A percentile compares a stretch with the other conserved stretches of the same genome.
Evolutionary conservation across 2,797 vertebrate species (phyloP).

Genomic region (Esox masquinongy): DNA sequence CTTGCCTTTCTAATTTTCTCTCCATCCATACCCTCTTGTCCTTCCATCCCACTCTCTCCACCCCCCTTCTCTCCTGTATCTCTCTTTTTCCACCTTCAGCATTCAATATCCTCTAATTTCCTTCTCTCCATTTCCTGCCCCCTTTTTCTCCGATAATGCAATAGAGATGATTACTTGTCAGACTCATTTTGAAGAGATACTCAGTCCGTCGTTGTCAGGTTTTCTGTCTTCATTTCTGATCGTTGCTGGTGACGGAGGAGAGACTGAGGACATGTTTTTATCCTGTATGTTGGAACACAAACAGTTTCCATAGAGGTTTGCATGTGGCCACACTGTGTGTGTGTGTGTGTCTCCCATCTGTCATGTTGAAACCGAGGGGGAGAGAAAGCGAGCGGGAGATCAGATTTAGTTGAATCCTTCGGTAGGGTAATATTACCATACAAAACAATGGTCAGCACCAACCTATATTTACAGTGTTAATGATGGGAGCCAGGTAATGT

Average conservation of each 20-base stretch:
- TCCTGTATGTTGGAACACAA: background rate
- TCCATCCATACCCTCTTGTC: background rate
- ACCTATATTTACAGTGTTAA: background rate
- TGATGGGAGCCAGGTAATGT: background rate
- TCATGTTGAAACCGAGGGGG: background rate
- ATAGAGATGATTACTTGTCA: constrained; percentile 51
- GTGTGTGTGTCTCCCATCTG: background rate
- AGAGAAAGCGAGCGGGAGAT: background rate
- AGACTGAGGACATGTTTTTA: constrained; percentile 37
- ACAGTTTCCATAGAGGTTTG: background rate
- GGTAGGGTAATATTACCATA: background rate
- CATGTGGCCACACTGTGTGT: no score
- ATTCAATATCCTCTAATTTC: constrained; percentile 45
- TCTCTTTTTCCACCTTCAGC: constrained; percentile 22
- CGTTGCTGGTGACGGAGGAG: constrained; percentile 52
- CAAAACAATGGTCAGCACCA: background rate
- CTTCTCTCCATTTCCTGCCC: constrained; percentile 5
- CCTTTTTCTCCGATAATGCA: constrained; percentile 3
- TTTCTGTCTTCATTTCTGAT: constrained; percentile 23
- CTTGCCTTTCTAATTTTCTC: no score
- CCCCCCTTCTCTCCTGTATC: background rate
- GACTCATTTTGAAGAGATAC: constrained; percentile 43
- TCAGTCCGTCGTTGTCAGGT: constrained; percentile 40
- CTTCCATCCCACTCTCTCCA: background rate
- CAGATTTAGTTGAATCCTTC: background rate